Percentiles rank a stretch among this genome's conserved stretches.
phyloP scores from a whole-genome alignment of 1,140 invertebrate species.

The Thrips palmi region DNA sequence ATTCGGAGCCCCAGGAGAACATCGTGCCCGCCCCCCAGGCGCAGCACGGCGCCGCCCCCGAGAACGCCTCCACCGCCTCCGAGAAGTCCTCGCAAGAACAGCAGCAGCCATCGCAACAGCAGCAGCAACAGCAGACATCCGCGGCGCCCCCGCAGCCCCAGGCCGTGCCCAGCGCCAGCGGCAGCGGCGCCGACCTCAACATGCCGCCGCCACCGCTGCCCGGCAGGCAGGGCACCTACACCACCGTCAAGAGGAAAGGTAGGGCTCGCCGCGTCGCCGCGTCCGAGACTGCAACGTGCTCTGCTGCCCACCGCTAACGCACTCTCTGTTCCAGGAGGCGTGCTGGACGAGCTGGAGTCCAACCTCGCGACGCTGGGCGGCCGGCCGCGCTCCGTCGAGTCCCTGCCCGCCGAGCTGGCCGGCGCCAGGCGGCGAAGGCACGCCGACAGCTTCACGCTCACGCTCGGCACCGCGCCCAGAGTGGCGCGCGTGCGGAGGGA shows the following conservation, averaged over 20 bases:
- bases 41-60: constrained; percentile 27
- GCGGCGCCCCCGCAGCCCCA: constrained; percentile 8
- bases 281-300: too few relatives aligned
- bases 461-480: constrained; percentile 28
- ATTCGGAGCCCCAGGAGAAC: constrained; percentile 60
- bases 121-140: constrained; percentile 16
- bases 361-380: constrained; percentile 66
- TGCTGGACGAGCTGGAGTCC: constrained; percentile 39
- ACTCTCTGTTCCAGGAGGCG: too few relatives aligned
- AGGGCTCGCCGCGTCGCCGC: constrained; percentile 33
- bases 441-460: too few relatives aligned
- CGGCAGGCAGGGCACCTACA: constrained; percentile 48
- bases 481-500: constrained; percentile 61
- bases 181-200: constrained; percentile 27
- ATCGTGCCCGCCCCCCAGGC: constrained; percentile 52
- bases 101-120: constrained; percentile 18
- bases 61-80: constrained; percentile 15
- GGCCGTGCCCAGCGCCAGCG: constrained; percentile 7
- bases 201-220: constrained; percentile 62
- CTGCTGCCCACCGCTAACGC: too few relatives aligned
- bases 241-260: constrained; percentile 67
- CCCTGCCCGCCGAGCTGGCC: constrained; percentile 45
- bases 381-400: constrained; percentile 62
- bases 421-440: constrained; percentile 43
- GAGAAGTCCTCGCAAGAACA: constrained; percentile 19